phyloP scores from a whole-genome alignment of 1,140 invertebrate genomes.

The Nixonia krombeini region DNA sequence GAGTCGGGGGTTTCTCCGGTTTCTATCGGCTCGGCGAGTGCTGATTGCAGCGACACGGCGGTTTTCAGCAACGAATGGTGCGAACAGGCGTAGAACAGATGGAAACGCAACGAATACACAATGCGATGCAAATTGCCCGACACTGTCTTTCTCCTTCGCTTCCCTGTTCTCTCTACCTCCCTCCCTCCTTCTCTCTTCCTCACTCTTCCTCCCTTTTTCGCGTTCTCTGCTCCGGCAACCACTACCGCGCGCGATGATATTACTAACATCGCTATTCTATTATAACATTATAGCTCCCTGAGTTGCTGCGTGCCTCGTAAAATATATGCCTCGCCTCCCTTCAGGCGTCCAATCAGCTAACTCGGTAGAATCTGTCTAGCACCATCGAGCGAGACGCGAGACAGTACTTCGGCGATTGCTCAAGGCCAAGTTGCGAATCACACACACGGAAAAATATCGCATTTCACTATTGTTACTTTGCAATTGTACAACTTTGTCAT shows the following conservation, averaged over 20 bases:
- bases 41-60: conserved; percentile 57
- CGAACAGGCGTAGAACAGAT: conserved; percentile 39
- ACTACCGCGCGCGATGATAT: conserved; percentile 61
- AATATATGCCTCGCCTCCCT: conserved; percentile 45
- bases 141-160: conserved; percentile 54
- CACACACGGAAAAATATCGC: conserved; percentile 5
- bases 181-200: conserved; percentile 49
- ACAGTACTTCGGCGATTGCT: conserved; percentile 26
- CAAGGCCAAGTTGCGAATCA: conserved; percentile 20
- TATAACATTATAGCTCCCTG: conserved; percentile 66
- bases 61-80: conserved; percentile 25
- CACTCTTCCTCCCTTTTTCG: conserved; percentile 55
- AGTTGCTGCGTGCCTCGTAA: conserved; percentile 42
- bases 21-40: conserved; percentile 55
- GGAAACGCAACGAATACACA: conserved; percentile 42
- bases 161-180: conserved; percentile 50
- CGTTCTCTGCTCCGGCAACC: conserved; percentile 45
- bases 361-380: conserved; percentile 51
- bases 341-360: conserved; percentile 61
- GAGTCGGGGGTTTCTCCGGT: conserved; percentile 59
- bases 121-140: conserved; percentile 71
- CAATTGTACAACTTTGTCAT: neutral
- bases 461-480: neutral
- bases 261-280: conserved; percentile 72
- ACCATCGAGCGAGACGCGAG: conserved; percentile 38